Percentiles rank a stretch among this genome's conserved stretches.
Conservation (phyloP, 2,113 vertebrate genomes). For the Phylloscopus trochilus region DNA sequence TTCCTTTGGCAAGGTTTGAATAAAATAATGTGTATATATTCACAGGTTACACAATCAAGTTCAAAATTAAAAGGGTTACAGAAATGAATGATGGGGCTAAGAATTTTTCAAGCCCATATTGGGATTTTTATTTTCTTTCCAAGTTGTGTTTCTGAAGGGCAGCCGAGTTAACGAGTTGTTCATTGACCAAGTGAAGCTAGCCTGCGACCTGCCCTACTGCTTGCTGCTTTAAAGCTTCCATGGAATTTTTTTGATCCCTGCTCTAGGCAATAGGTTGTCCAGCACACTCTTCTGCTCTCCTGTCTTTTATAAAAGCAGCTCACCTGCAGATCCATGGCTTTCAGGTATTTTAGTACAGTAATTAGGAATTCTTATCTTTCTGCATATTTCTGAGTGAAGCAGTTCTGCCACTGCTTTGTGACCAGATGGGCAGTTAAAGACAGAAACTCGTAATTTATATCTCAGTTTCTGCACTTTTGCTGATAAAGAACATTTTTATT, state of each 20-base stretch:
- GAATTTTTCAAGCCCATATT: neutral
- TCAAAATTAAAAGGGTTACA: neutral
- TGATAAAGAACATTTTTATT: neutral
- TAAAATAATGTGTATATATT: neutral
- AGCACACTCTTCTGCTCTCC: neutral
- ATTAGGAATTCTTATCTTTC: neutral
- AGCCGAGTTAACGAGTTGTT: neutral
- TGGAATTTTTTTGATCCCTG: neutral
- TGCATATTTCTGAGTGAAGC: neutral
- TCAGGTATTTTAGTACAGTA: neutral
- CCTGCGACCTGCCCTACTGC: neutral
- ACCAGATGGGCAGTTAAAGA: neutral
- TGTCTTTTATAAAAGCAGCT: neutral
- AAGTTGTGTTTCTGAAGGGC: neutral
- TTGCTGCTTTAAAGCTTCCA: neutral
- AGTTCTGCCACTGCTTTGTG: neutral
- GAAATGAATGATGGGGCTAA: neutral
- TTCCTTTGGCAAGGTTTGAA: neutral
- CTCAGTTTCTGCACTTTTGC: neutral
- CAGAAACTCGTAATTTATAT: neutral
- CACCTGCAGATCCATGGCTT: neutral
- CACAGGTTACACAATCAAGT: neutral
- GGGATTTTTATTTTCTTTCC: neutral
- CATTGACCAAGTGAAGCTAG: neutral
- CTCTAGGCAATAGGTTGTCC: neutral